A percentile compares a stretch with the other conserved stretches of the same genome.
phyloP scores from a whole-genome alignment of 2,797 vertebrate species.

The Otolemur crassicaudatus region DNA sequence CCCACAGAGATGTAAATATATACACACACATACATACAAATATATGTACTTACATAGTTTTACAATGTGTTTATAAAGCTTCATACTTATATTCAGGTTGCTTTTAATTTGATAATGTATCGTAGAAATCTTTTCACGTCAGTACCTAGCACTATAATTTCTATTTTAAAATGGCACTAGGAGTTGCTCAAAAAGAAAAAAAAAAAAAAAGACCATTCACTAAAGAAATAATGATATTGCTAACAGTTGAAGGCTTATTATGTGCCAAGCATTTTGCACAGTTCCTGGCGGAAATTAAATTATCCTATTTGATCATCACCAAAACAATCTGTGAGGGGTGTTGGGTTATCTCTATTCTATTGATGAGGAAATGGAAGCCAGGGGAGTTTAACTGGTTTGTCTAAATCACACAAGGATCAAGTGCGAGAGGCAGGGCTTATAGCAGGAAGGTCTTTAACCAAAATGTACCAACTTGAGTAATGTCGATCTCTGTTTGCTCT shows the following conservation, averaged over 20 bases:
- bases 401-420: background rate
- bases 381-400: background rate
- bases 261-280: background rate
- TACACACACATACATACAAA: background rate
- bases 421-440: background rate
- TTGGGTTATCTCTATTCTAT: background rate
- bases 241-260: background rate
- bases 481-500: background rate
- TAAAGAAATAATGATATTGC: background rate
- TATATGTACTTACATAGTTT: background rate
- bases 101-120: background rate
- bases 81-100: background rate
- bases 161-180: background rate
- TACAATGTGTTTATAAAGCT: background rate
- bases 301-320: background rate
- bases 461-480: background rate
- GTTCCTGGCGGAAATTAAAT: background rate
- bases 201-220: background rate
- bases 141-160: background rate
- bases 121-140: background rate
- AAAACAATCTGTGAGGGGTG: background rate
- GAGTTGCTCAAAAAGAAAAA: background rate
- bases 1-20: background rate
- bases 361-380: background rate
- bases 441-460: background rate